A percentile compares a stretch with the other conserved stretches of the same genome.
These are phyloP conservation scores for Silurus asotus DNA, from an alignment of 2,113 vertebrate genomes.

Conservation along the genomic window DNA sequence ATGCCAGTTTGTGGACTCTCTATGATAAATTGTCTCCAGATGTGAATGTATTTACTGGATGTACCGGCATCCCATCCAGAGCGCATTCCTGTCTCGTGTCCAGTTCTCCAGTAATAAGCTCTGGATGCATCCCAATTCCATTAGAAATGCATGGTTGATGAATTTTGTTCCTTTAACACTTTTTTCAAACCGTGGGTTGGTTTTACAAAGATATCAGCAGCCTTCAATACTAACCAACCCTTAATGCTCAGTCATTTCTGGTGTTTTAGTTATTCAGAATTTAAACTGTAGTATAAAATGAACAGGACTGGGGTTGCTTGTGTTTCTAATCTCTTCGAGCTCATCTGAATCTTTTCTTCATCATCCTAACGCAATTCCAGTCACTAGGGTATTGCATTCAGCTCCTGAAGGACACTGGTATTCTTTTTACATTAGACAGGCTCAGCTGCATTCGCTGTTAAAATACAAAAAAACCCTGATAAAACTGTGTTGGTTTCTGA, in stretches of 20 bases:
- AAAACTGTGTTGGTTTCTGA: background rate
- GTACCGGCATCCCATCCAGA: background rate
- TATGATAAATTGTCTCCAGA: background rate
- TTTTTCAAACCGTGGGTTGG: background rate
- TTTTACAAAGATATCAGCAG: background rate
- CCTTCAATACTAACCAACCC: background rate
- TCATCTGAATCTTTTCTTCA: background rate
- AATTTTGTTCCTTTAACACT: background rate
- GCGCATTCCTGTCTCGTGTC: background rate
- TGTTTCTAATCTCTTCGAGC: background rate
- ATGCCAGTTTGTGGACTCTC: background rate
- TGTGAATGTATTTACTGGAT: background rate
- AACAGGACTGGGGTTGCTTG: background rate
- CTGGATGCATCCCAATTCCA: background rate
- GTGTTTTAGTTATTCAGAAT: background rate
- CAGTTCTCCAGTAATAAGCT: background rate
- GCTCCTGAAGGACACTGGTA: background rate
- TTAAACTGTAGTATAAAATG: background rate
- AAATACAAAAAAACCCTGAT: background rate
- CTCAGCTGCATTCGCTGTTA: background rate
- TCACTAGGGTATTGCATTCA: background rate
- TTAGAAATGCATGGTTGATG: background rate
- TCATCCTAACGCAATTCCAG: background rate
- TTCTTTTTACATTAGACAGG: background rate
- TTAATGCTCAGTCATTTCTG: background rate